Percentiles rank a stretch among this genome's conserved stretches.
Conservation (phyloP, 2,888 invertebrate species). For the Listrodromus nycthemerus region DNA sequence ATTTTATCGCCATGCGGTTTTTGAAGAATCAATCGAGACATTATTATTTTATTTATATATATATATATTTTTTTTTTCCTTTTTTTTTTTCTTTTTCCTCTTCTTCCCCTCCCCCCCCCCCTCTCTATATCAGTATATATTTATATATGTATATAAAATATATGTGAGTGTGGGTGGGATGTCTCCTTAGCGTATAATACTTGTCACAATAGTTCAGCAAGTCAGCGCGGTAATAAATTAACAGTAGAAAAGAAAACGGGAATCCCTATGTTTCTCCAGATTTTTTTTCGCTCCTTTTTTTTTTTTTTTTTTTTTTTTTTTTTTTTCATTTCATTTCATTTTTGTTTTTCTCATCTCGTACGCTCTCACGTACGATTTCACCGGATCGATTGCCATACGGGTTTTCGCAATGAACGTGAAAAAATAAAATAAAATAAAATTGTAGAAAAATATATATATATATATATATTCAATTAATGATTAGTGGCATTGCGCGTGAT, state of each 20-base stretch:
- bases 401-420: constrained; percentile 6
- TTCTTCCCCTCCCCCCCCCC: too few relatives aligned
- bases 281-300: not conserved
- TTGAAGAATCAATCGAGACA: constrained; percentile 63
- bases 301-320: not conserved
- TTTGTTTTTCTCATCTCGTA: constrained; percentile 32
- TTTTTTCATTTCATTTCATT: constrained; percentile 26
- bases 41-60: constrained; percentile 18
- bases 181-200: constrained; percentile 60
- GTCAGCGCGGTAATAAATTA: constrained; percentile 66
- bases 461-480: constrained; percentile 73
- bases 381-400: constrained; percentile 36
- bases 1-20: constrained; percentile 56
- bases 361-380: constrained; percentile 9
- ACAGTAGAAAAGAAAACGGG: constrained; percentile 40
- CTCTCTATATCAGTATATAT: constrained; percentile 11
- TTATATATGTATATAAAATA: constrained; percentile 34
- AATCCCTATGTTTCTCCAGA: constrained; percentile 5
- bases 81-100: too few relatives aligned
- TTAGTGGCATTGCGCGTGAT: constrained; percentile 76
- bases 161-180: constrained; percentile 55
- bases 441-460: not conserved
- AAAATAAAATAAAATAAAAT: not conserved
- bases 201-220: constrained; percentile 56
- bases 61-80: constrained; percentile 3